Evolutionary conservation across 1,140 invertebrate species (phyloP).

Genomic region (Dolichoris vasculosae): DNA sequence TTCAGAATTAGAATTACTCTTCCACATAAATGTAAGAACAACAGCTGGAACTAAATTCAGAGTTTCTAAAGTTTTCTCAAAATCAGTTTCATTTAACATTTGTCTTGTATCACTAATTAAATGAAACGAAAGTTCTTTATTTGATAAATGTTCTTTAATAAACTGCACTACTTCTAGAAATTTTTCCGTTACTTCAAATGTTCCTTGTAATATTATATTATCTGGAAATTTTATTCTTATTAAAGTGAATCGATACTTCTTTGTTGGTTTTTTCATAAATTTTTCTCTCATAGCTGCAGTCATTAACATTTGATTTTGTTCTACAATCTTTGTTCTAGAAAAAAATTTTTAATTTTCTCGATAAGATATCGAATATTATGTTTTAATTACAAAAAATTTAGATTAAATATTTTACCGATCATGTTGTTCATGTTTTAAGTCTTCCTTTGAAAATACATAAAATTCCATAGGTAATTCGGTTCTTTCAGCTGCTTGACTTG

Average conservation of each 20-base stretch:
- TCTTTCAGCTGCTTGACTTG: slow-evolving; percentile 81
- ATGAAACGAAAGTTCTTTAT: slow-evolving; percentile 79
- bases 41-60: slow-evolving; percentile 84
- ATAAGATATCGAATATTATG: not conserved
- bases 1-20: slow-evolving; percentile 70
- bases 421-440: slow-evolving; percentile 90
- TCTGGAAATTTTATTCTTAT: slow-evolving; percentile 92
- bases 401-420: slow-evolving; percentile 74
- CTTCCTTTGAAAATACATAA: slow-evolving; percentile 85
- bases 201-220: slow-evolving; percentile 88
- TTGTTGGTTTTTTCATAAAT: slow-evolving; percentile 84
- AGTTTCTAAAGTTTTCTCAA: slow-evolving; percentile 81
- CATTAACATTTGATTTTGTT: slow-evolving; percentile 86
- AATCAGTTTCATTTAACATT: slow-evolving; percentile 77
- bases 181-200: slow-evolving; percentile 87
- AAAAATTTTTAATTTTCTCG: slow-evolving; percentile 21
- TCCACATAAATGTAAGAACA: slow-evolving; percentile 82
- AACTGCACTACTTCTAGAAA: slow-evolving; percentile 82
- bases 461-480: slow-evolving; percentile 88
- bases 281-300: slow-evolving; percentile 95
- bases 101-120: slow-evolving; percentile 80
- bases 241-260: slow-evolving; percentile 89
- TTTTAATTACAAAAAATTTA: not conserved
- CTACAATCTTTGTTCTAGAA: slow-evolving; percentile 83
- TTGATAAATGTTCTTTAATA: slow-evolving; percentile 82